Evolutionary conservation across 2,888 invertebrate genomes (phyloP).

Genomic region (Lacanobia wlatinum): DNA sequence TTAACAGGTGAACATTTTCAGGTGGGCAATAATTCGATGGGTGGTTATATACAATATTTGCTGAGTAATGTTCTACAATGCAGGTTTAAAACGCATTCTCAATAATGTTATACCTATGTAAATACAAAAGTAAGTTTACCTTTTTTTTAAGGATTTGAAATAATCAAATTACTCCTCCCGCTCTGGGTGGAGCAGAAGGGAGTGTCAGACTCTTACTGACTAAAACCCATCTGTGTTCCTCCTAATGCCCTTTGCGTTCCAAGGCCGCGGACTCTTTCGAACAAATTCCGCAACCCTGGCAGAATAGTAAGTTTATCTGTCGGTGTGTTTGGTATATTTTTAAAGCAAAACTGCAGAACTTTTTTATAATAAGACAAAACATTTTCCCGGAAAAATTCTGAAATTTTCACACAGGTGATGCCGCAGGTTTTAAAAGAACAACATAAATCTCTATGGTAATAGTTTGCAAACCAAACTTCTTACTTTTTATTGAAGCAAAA

Average conservation of each 20-base stretch:
- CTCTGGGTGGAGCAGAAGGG: too few relatives aligned
- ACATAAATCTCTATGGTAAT: constrained; percentile 23
- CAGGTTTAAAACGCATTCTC: neutral
- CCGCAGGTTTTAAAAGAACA: neutral
- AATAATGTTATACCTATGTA: neutral
- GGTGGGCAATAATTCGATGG: neutral
- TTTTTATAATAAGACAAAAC: neutral
- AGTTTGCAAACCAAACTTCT: constrained; percentile 2
- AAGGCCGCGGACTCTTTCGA: too few relatives aligned
- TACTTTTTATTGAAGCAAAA: constrained; percentile 40
- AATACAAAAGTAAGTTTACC: too few relatives aligned
- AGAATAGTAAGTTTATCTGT: too few relatives aligned
- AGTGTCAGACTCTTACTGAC: too few relatives aligned
- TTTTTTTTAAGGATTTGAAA: too few relatives aligned
- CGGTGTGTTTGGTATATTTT: neutral
- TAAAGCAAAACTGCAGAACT: neutral
- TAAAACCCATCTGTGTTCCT: too few relatives aligned
- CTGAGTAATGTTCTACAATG: too few relatives aligned
- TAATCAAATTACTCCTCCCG: too few relatives aligned
- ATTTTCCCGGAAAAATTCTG: neutral
- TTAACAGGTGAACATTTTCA: constrained; percentile 22
- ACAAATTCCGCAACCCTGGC: too few relatives aligned
- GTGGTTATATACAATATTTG: neutral
- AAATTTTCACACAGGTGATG: neutral
- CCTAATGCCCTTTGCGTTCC: too few relatives aligned